Percentiles rank a stretch among this genome's conserved stretches.
Conservation (phyloP, 1,140 invertebrate species). For the Ceratina calcarata region DNA sequence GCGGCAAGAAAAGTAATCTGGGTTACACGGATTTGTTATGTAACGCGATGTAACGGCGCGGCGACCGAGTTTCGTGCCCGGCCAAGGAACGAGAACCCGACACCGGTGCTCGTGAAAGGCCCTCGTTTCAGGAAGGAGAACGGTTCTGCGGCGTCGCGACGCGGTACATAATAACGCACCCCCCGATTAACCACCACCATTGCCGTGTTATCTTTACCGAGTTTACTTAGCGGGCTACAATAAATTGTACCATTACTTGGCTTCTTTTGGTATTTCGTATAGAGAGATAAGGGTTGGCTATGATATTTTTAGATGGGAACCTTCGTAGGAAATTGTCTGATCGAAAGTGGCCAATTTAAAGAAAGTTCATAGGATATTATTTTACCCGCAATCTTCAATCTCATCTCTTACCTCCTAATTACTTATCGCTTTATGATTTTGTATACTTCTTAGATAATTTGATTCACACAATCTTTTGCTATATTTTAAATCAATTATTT, state of each 20-base stretch:
- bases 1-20: constrained; percentile 37
- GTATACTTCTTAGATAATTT: too few relatives aligned
- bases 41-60: constrained; percentile 25
- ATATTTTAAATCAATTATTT: too few relatives aligned
- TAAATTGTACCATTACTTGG: neutral
- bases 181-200: neutral
- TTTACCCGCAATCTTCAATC: too few relatives aligned
- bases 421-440: too few relatives aligned
- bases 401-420: too few relatives aligned
- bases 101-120: constrained; percentile 9
- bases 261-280: neutral
- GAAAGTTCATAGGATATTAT: too few relatives aligned
- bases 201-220: neutral
- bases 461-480: too few relatives aligned
- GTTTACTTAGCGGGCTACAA: neutral
- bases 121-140: constrained; percentile 17
- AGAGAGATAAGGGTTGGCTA: neutral
- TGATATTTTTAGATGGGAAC: too few relatives aligned
- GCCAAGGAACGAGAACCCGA: neutral
- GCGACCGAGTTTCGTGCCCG: constrained; percentile 36
- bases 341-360: too few relatives aligned
- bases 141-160: neutral
- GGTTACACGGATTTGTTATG: constrained; percentile 47
- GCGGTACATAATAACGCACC: constrained; percentile 18
- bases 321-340: too few relatives aligned